phyloP scores from a whole-genome alignment of 2,797 vertebrate species.

The Platalea minor region DNA sequence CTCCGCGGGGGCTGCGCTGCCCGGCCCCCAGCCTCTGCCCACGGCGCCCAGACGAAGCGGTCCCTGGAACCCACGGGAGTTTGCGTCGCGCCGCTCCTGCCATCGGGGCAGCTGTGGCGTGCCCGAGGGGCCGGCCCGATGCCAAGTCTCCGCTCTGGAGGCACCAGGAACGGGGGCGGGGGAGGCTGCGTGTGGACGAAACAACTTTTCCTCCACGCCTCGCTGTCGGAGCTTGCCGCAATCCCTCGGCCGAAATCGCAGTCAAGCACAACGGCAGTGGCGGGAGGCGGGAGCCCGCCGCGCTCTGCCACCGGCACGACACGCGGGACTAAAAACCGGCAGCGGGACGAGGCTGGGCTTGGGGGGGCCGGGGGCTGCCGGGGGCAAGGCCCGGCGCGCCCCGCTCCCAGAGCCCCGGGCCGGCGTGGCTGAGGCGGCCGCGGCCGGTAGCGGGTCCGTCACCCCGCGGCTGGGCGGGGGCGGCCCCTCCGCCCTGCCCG shows the following conservation, averaged over 20 bases:
- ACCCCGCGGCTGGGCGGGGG: accelerated
- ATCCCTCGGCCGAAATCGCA: neutral
- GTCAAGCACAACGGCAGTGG: neutral
- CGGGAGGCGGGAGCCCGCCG: neutral
- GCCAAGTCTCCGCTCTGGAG: neutral
- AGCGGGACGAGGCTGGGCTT: neutral
- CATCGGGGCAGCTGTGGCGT: neutral
- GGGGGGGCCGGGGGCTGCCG: no score
- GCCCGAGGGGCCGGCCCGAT: neutral
- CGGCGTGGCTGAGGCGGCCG: no score
- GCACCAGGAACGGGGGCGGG: neutral
- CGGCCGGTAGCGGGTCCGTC: no score
- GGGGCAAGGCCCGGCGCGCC: no score
- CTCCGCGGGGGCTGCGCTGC: neutral
- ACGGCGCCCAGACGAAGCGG: neutral
- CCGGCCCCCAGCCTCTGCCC: neutral
- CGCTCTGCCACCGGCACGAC: neutral
- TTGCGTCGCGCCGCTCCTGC: neutral
- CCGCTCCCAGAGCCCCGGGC: neutral
- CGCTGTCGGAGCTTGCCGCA: neutral
- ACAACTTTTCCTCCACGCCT: neutral
- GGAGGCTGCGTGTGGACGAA: neutral
- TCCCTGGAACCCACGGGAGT: neutral
- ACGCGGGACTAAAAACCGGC: neutral
- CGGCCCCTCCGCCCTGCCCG: neutral